A percentile compares a stretch with the other conserved stretches of the same genome.
phyloP scores from a whole-genome alignment of 2,888 invertebrate genomes.

The Schizotus pectinicornis region DNA sequence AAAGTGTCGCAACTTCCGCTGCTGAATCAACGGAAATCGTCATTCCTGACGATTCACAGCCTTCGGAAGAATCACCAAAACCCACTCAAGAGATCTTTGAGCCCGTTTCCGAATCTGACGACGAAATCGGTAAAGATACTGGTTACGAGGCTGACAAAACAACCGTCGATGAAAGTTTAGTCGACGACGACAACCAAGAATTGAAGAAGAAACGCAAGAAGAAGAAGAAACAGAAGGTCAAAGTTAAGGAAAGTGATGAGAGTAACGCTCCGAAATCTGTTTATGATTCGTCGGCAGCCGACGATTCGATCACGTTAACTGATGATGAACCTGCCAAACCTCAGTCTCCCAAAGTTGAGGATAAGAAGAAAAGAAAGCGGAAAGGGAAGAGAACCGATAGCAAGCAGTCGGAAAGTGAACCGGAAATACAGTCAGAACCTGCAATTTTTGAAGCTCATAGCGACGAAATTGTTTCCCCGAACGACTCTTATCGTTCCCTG shows the following conservation, averaged over 20 bases:
- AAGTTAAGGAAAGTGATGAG: constrained; percentile 60
- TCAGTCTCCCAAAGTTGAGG: constrained; percentile 38
- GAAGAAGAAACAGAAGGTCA: constrained; percentile 59
- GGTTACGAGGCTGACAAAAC: constrained; percentile 79
- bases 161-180: constrained; percentile 64
- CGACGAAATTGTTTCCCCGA: constrained; percentile 61
- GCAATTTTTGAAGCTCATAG: constrained; percentile 58
- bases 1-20: constrained; percentile 58
- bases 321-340: constrained; percentile 52
- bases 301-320: constrained; percentile 53
- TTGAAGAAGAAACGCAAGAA: constrained; percentile 57
- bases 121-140: constrained; percentile 62
- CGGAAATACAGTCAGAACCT: constrained; percentile 49
- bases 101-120: constrained; percentile 43
- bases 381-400: constrained; percentile 54
- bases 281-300: constrained; percentile 54
- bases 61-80: constrained; percentile 63
- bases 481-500: constrained; percentile 66
- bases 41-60: constrained; percentile 58
- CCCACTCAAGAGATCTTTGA: constrained; percentile 60
- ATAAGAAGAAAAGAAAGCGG: constrained; percentile 49
- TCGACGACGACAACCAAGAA: constrained; percentile 56
- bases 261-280: constrained; percentile 60
- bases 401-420: constrained; percentile 47
- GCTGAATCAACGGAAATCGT: constrained; percentile 64